These are phyloP conservation scores for Tetrao urogallus DNA, from an alignment of 2,113 vertebrate species.

Conservation along the genomic window DNA sequence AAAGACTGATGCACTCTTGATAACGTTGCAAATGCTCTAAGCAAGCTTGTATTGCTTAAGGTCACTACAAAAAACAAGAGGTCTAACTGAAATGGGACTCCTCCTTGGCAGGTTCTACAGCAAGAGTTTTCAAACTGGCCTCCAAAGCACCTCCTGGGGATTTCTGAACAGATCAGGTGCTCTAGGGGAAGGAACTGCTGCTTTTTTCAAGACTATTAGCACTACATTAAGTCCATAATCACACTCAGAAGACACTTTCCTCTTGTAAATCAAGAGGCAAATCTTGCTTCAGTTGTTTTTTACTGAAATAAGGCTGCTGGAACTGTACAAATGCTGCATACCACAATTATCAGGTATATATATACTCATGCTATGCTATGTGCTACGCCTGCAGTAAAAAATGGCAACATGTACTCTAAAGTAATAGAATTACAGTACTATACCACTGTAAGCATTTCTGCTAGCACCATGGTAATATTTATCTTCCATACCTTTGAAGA, in stretches of 20 bases:
- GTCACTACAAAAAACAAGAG: not conserved
- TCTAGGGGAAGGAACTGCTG: not conserved
- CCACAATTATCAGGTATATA: not conserved
- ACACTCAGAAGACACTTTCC: not conserved
- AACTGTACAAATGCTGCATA: not conserved
- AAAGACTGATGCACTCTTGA: not conserved
- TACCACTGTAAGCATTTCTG: not conserved
- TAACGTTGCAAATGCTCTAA: not conserved
- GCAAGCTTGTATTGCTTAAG: not conserved
- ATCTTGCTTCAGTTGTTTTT: not conserved
- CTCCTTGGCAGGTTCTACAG: not conserved
- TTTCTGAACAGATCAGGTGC: not conserved
- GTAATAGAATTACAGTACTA: not conserved
- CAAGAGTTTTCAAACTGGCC: not conserved
- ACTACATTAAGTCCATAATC: not conserved
- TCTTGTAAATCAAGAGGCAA: not conserved
- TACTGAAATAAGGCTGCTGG: not conserved
- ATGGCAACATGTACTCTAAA: not conserved
- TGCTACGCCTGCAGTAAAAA: not conserved
- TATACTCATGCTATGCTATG: accelerated
- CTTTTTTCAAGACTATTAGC: not conserved
- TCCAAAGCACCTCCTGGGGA: not conserved
- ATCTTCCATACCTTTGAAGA: not conserved
- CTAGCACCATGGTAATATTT: not conserved
- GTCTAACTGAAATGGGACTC: not conserved